Evolutionary conservation across 1,140 invertebrate genomes (phyloP).

Genomic region (Melipona quadrifasciata): DNA sequence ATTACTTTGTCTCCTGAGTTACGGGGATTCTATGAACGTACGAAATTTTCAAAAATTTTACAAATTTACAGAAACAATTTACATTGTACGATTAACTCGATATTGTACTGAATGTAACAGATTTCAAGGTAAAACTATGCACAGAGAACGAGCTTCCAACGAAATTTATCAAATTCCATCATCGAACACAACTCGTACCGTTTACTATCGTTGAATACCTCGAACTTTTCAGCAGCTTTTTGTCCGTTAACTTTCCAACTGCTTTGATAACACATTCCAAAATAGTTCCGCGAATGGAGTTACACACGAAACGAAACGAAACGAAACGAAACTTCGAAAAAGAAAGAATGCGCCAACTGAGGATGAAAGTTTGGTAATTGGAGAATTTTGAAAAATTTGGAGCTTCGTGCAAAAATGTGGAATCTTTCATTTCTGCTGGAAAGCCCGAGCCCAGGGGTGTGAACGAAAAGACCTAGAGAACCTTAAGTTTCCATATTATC

Average conservation of each 20-base stretch:
- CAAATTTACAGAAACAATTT: neutral
- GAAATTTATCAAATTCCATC: neutral
- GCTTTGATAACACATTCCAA: neutral
- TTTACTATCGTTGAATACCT: neutral
- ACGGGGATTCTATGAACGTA: neutral
- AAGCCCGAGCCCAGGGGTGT: too few species aligned
- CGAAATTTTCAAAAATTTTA: too few species aligned
- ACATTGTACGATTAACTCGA: neutral
- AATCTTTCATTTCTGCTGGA: too few species aligned
- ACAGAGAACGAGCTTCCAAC: neutral
- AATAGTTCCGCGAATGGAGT: neutral
- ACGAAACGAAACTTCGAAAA: neutral
- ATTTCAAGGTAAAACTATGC: neutral
- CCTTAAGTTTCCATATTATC: too few species aligned
- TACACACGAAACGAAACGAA: neutral
- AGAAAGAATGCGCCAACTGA: neutral
- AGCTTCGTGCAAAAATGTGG: too few species aligned
- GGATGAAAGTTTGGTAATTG: neutral
- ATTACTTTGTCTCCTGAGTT: neutral
- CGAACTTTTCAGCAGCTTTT: neutral
- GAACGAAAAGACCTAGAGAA: too few species aligned
- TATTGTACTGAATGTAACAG: neutral
- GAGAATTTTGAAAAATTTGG: too few species aligned
- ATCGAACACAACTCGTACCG: neutral
- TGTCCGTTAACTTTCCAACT: neutral